phyloP scores from a whole-genome alignment of 2,888 invertebrate genomes.

The Pristionchus exspectatus region DNA sequence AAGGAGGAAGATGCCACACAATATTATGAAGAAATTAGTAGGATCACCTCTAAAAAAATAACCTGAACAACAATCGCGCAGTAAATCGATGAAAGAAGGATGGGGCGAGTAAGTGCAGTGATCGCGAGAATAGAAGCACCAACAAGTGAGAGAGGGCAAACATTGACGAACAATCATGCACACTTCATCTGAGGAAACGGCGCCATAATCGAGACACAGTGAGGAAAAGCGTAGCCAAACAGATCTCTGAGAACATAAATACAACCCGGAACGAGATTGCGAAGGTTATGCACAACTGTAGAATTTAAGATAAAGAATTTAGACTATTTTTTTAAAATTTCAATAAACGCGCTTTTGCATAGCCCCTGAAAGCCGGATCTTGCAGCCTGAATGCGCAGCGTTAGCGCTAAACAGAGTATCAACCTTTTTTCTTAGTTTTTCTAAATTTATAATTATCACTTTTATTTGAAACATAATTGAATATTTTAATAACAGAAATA shows the following conservation, averaged over 20 bases:
- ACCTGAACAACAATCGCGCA: too few species aligned
- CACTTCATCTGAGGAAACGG: neutral
- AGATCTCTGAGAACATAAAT: neutral
- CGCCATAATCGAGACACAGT: constrained; percentile 8
- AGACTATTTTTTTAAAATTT: neutral
- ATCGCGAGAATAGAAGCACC: neutral
- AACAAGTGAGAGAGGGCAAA: neutral
- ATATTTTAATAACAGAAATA: too few species aligned
- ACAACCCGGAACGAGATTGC: neutral
- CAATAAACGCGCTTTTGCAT: neutral
- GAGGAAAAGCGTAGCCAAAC: neutral
- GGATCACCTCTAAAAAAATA: too few species aligned
- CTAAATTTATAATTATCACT: too few species aligned
- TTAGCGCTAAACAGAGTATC: neutral
- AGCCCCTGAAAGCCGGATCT: neutral
- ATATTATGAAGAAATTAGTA: too few species aligned
- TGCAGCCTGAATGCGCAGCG: neutral
- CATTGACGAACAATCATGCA: neutral
- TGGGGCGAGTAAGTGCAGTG: neutral
- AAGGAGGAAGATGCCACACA: too few species aligned
- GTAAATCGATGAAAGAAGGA: neutral
- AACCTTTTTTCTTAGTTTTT: neutral
- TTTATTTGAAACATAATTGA: too few species aligned
- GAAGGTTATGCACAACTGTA: neutral
- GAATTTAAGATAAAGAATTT: neutral